Evolutionary conservation across 1,140 invertebrate genomes (phyloP).

Genomic region (Pachypeltis micranthus): DNA sequence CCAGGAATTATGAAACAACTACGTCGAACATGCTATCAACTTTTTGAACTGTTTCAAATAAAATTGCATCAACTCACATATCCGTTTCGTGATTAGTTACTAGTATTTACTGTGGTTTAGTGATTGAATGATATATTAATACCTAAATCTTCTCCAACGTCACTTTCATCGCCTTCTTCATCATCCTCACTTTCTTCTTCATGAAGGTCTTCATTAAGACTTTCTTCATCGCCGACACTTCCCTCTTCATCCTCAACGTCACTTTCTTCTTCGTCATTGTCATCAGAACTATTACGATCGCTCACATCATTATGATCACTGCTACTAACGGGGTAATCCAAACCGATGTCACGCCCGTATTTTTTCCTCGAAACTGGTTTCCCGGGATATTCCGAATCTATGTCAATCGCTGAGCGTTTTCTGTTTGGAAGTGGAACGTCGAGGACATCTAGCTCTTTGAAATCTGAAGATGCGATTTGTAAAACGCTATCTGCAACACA

Average conservation of each 20-base stretch:
- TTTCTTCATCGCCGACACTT: no score
- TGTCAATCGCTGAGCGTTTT: constrained; percentile 10
- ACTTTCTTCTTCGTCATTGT: constrained; percentile 1
- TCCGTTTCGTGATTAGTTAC: no score
- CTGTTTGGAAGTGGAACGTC: background rate
- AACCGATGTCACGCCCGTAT: background rate
- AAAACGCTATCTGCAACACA: constrained; percentile 5
- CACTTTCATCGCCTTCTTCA: background rate
- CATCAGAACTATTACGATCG: background rate
- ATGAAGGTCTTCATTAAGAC: background rate
- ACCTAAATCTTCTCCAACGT: no score
- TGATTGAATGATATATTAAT: no score
- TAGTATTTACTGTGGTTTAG: no score
- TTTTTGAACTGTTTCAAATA: no score
- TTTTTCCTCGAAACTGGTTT: constrained; percentile 19
- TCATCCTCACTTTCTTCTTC: constrained; percentile 2
- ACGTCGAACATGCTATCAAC: no score
- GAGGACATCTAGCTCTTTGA: background rate
- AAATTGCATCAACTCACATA: no score
- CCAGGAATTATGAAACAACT: no score
- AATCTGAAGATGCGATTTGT: background rate
- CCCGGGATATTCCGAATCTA: constrained; percentile 11
- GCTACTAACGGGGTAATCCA: background rate
- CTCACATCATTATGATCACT: background rate
- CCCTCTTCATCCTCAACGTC: constrained; percentile 12